Evolutionary conservation across 1,140 invertebrate species (phyloP).

Genomic region (Drosophila truncata): DNA sequence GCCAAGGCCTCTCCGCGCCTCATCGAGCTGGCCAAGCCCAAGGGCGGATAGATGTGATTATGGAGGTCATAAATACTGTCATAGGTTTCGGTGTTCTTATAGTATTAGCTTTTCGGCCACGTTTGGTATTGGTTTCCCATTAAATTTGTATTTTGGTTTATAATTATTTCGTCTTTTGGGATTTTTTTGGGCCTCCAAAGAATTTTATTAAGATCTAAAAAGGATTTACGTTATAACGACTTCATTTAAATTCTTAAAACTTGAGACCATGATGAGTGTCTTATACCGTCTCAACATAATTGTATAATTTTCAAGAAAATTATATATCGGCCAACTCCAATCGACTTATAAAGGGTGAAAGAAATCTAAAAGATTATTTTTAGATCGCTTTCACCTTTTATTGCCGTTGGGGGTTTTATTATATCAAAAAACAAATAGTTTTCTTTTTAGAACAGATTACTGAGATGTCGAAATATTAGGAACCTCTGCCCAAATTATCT

Average conservation of each 20-base stretch:
- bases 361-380: background rate
- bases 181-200: background rate
- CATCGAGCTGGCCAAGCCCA: constrained; percentile 85
- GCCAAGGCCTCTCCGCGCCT: constrained; percentile 86
- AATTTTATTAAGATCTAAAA: too few species aligned
- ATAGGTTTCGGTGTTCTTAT: constrained; percentile 6
- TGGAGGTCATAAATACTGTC: background rate
- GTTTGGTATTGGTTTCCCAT: constrained; percentile 21
- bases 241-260: too few species aligned
- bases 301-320: background rate
- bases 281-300: background rate
- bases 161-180: background rate
- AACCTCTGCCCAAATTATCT: background rate
- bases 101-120: constrained; percentile 37
- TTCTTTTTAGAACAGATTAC: background rate
- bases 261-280: background rate
- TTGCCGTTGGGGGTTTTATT: constrained; percentile 1
- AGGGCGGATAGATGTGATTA: constrained; percentile 42
- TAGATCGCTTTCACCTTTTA: background rate
- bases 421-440: background rate
- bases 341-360: constrained; percentile 4
- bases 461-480: background rate
- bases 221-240: too few species aligned
- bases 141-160: constrained; percentile 40
- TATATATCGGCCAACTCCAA: background rate